Conservation (phyloP, 2,888 invertebrate species). For the Metacarcinus magister region DNA sequence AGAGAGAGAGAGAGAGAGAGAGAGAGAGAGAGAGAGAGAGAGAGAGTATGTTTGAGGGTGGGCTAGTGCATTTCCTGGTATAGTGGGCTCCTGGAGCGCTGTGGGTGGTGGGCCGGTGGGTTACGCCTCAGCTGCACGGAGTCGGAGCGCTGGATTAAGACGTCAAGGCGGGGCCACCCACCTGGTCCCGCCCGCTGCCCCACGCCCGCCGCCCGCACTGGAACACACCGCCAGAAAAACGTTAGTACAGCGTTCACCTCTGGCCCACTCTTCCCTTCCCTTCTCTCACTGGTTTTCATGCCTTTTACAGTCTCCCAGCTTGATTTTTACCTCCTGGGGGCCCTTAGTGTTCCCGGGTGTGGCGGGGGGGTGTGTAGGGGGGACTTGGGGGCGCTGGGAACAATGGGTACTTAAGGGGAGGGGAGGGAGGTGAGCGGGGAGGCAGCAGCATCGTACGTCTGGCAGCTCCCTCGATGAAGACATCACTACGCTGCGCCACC, state of each 20-base stretch:
- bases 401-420: constrained; percentile 32
- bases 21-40: constrained; percentile 22
- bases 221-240: constrained; percentile 66
- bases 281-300: background rate
- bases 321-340: background rate
- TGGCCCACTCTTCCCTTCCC: background rate
- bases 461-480: constrained; percentile 74
- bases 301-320: background rate
- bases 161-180: constrained; percentile 77
- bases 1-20: constrained; percentile 39
- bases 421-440: background rate
- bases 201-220: constrained; percentile 59
- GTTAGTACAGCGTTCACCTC: background rate
- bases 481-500: constrained; percentile 73
- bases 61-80: constrained; percentile 63
- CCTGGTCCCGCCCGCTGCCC: constrained; percentile 48
- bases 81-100: constrained; percentile 4
- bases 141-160: constrained; percentile 74
- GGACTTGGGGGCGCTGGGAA: background rate
- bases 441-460: constrained; percentile 68
- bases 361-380: background rate
- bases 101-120: constrained; percentile 66
- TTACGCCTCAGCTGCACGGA: constrained; percentile 67
- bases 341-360: background rate
- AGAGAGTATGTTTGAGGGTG: background rate